Percentiles rank a stretch among this genome's conserved stretches.
Conservation (phyloP, 2,888 invertebrate species). For the Iphiclides podalirius region DNA sequence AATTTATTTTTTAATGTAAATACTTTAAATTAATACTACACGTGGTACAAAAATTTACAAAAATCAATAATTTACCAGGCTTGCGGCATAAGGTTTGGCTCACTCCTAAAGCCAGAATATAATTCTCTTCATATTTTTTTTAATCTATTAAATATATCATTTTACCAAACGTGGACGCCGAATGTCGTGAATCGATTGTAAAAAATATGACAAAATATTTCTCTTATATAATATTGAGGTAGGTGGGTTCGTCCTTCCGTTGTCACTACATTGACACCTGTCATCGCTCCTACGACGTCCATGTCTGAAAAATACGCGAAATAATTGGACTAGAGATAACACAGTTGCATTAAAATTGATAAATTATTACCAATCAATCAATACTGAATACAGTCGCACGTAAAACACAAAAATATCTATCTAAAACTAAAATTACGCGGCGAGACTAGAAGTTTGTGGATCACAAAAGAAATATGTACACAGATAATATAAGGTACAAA, state of each 20-base stretch:
- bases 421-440: constrained; percentile 26
- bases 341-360: constrained; percentile 52
- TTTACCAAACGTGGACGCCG: constrained; percentile 59
- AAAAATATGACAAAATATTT: constrained; percentile 25
- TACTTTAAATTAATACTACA: no score
- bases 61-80: constrained; percentile 44
- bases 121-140: constrained; percentile 62
- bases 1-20: no score
- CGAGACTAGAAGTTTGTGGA: constrained; percentile 28
- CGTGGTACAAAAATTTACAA: no score
- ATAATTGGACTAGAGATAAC: constrained; percentile 77
- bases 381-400: constrained; percentile 78
- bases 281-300: constrained; percentile 42
- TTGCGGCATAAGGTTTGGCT: constrained; percentile 61
- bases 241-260: constrained; percentile 18
- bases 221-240: constrained; percentile 30
- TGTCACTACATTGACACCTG: constrained; percentile 26
- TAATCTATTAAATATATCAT: constrained; percentile 41
- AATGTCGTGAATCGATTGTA: constrained; percentile 23
- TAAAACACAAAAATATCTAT: constrained; percentile 13
- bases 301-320: constrained; percentile 61
- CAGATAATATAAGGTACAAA: constrained; percentile 9
- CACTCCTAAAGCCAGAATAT: constrained; percentile 72
- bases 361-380: constrained; percentile 52
- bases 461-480: constrained; percentile 20